phyloP scores from a whole-genome alignment of 2,113 vertebrate species.

The Platanista minor region DNA sequence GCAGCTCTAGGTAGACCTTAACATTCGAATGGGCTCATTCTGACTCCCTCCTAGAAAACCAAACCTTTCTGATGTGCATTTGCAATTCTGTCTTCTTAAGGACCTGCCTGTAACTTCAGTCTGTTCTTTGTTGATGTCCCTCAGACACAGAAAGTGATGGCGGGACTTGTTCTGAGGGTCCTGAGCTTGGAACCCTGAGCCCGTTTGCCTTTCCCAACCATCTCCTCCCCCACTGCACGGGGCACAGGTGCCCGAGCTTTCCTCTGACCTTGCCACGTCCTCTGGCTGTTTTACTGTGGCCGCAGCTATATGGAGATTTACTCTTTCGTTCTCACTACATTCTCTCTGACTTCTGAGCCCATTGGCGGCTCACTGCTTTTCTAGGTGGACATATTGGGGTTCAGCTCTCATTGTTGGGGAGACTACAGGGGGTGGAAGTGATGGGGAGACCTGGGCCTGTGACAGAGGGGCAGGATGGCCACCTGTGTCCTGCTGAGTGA shows the following conservation, averaged over 20 bases:
- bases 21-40: accelerated
- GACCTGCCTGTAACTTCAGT: background rate
- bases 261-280: accelerated
- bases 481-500: background rate
- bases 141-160: accelerated
- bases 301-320: too few species aligned
- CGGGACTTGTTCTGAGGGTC: background rate
- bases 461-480: background rate
- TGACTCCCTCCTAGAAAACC: background rate
- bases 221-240: too few species aligned
- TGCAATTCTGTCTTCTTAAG: background rate
- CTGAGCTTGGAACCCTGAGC: background rate
- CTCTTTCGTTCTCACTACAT: background rate
- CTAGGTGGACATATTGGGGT: background rate
- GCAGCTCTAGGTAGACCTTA: accelerated
- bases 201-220: background rate
- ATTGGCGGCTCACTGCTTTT: background rate
- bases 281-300: accelerated
- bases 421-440: background rate
- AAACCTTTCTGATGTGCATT: too few species aligned
- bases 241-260: background rate
- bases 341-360: background rate
- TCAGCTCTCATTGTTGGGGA: background rate
- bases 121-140: background rate
- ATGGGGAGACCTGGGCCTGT: background rate